A percentile compares a stretch with the other conserved stretches of the same genome.
phyloP scores from a whole-genome alignment of 92 coral and sea anemone species.

The Desmophyllum pertusum region DNA sequence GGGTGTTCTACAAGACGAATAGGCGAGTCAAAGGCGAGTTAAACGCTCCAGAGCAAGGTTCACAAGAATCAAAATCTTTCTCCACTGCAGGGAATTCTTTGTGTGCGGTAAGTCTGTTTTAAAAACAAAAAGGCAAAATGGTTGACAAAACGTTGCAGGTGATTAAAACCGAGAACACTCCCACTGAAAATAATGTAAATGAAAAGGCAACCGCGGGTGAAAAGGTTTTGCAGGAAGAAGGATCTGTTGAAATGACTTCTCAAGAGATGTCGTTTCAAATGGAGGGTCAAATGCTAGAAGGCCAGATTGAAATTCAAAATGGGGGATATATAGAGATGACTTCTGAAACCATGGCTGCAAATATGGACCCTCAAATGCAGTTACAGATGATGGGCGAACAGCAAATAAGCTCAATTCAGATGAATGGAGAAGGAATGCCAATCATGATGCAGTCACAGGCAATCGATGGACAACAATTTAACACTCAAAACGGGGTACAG shows the following conservation, averaged over 20 bases:
- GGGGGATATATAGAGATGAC: slow-evolving; percentile 38
- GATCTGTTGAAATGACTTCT: slow-evolving; percentile 16
- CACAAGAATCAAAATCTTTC: not conserved
- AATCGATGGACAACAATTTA: slow-evolving; percentile 3
- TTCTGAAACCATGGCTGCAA: slow-evolving; percentile 11
- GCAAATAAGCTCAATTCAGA: slow-evolving; percentile 26
- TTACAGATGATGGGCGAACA: slow-evolving; percentile 25
- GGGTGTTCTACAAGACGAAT: not conserved
- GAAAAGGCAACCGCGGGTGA: not conserved
- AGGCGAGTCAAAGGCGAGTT: not conserved
- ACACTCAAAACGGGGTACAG: slow-evolving; percentile 12
- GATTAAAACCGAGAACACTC: slow-evolving; percentile 5
- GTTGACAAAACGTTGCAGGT: slow-evolving; percentile 22
- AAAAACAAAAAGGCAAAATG: not conserved
- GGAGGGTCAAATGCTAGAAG: slow-evolving; percentile 26
- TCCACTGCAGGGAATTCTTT: slow-evolving; percentile 8
- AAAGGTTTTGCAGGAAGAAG: not conserved
- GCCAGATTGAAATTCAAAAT: slow-evolving; percentile 25
- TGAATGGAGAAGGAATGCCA: slow-evolving; percentile 34
- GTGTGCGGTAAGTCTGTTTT: slow-evolving; percentile 29
- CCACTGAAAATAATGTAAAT: not conserved
- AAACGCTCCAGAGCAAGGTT: no score
- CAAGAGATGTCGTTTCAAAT: slow-evolving; percentile 35
- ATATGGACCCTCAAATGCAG: slow-evolving; percentile 37
- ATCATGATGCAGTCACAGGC: slow-evolving; percentile 51